Base-by-base conservation (phyloP, 2,797 vertebrate genomes). In the Somateria mollissima region DNA sequence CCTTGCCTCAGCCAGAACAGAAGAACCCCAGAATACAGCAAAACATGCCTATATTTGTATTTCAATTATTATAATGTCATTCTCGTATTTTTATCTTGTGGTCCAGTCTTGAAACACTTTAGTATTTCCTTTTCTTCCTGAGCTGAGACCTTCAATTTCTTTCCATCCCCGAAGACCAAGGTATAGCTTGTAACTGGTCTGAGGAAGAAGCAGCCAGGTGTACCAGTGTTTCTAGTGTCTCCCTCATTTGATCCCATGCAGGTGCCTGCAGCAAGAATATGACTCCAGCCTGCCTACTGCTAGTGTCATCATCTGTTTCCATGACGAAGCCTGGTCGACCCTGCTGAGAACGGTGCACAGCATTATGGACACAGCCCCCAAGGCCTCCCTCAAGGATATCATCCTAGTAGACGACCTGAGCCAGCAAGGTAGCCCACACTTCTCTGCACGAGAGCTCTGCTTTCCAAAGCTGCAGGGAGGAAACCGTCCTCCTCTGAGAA, bases 351-450 rank as follows among this genome's bases (percentile, higher is more conserved):
- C 99, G 0, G 97, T 99, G 74, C 98, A 99, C 96, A 99, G 98
- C 85, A 96, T 99, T 76, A 97, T 99, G 34, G 96, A 98, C 74
- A 99, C 98, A 3, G 97, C 97, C 4, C 98, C 98, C 12, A 97
- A 86, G 91, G 95, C 92, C 64, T 82, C 96, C 49, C 98, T 99
- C 79, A 98, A 97, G 82, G 99, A 99, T 96, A 96, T 99, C 36
- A 98, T 99, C 90, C 96, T 99, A 14, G 98, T 99, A 4, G 99
- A 99, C 0, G 98, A 99, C 94, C 97, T 98, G 74, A 99, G 99
- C 95, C 97, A 98, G 78, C 98, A 98, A 96, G 98, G 99, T 99
- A 97, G 80, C 27, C 28, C 12, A 27, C 20, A 8, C 78, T 80
- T 94, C 56, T 78, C 60, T 78, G 27, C n/a, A 22, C 18, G 3